A percentile compares a stretch with the other conserved stretches of the same genome.
These are phyloP conservation scores for Petrophora chlorosata DNA, from an alignment of 2,888 invertebrate species.

Conservation along the genomic window DNA sequence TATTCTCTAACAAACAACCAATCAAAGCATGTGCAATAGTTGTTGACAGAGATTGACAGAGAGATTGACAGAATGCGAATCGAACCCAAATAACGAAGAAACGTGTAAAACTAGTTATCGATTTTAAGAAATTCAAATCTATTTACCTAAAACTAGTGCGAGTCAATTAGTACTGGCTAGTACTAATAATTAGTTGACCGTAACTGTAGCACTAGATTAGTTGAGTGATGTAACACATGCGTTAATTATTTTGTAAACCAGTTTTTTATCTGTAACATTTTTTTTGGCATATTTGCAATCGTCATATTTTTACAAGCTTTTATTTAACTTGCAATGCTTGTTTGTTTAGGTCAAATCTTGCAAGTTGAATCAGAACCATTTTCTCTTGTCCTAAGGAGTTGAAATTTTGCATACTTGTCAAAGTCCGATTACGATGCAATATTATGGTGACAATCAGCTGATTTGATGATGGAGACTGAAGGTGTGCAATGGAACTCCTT, in stretches of 20 bases:
- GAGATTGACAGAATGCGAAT: slow-evolving; percentile 13
- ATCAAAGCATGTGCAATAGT: slow-evolving; percentile 15
- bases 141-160: slow-evolving; percentile 11
- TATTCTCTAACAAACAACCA: not conserved
- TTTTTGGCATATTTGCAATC: not conserved
- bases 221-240: slow-evolving; percentile 10
- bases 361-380: too few relatives aligned
- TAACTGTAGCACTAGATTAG: slow-evolving; percentile 15
- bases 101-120: slow-evolving; percentile 10
- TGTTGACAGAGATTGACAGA: slow-evolving; percentile 10
- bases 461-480: too few relatives aligned
- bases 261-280: not conserved
- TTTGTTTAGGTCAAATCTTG: too few relatives aligned
- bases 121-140: slow-evolving; percentile 5
- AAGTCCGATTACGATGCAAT: too few relatives aligned
- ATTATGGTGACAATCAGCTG: too few relatives aligned
- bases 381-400: too few relatives aligned
- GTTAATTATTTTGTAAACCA: slow-evolving; percentile 8
- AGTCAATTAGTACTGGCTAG: slow-evolving; percentile 8
- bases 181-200: slow-evolving; percentile 7
- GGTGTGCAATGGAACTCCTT: too few relatives aligned
- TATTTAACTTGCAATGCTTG: too few relatives aligned
- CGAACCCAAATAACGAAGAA: slow-evolving; percentile 14
- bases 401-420: too few relatives aligned
- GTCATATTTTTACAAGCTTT: too few relatives aligned